Evolutionary conservation across 2,113 vertebrate species (phyloP).

Genomic region (Phocoena sinus): DNA sequence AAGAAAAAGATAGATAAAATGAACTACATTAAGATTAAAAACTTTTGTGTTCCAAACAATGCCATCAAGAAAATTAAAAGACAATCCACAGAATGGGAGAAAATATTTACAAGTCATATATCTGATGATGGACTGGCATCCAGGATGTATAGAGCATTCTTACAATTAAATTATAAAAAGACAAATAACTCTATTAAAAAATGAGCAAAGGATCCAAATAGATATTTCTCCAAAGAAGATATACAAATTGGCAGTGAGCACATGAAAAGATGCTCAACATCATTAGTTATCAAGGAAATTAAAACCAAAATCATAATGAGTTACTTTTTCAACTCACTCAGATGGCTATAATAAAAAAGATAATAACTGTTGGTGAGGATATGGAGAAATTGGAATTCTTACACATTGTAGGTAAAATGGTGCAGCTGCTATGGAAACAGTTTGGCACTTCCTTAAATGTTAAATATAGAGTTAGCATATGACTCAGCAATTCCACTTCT

Average conservation of each 20-base stretch:
- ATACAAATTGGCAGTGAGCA: background rate
- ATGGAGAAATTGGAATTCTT: background rate
- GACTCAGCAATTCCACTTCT: background rate
- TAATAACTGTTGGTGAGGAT: background rate
- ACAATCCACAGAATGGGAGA: background rate
- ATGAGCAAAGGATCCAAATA: background rate
- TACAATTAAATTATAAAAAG: background rate
- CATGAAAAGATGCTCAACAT: background rate
- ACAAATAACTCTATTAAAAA: background rate
- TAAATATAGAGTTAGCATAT: background rate
- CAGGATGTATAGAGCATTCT: background rate
- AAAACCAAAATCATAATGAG: background rate
- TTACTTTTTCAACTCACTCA: background rate
- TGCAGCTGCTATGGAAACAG: background rate
- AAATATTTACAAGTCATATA: conserved; percentile 16
- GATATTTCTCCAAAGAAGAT: conserved; percentile 1
- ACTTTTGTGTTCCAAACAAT: background rate
- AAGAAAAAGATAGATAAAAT: background rate
- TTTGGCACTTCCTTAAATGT: background rate
- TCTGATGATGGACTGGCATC: background rate
- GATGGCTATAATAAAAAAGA: background rate
- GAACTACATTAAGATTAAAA: background rate
- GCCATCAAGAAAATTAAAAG: background rate
- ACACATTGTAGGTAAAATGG: background rate
- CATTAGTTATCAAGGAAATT: background rate